Percentiles rank a stretch among this genome's conserved stretches.
Evolutionary conservation across 1,140 invertebrate species (phyloP).

Genomic region (Apis dorsata): DNA sequence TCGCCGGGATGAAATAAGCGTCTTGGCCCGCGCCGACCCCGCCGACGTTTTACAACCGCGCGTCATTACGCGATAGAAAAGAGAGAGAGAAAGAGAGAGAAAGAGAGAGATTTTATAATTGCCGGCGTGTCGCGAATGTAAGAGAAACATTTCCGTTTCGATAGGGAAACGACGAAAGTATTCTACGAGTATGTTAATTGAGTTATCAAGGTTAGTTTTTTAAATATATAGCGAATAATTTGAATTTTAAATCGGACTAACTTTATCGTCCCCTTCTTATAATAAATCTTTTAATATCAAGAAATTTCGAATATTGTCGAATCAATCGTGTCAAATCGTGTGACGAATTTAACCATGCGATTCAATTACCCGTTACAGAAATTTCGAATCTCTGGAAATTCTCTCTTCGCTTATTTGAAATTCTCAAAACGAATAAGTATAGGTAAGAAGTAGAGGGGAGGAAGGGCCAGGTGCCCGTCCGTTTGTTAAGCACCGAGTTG

Average conservation of each 20-base stretch:
- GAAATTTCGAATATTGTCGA: too few relatives aligned
- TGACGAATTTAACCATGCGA: too few relatives aligned
- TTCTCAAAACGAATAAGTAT: neutral
- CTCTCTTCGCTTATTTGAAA: neutral
- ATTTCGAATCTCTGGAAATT: too few relatives aligned
- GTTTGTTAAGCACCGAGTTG: slow-evolving; percentile 59
- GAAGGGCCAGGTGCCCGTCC: slow-evolving; percentile 57
- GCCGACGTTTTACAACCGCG: slow-evolving; percentile 28
- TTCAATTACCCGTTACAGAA: too few relatives aligned
- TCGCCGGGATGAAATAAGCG: slow-evolving; percentile 33
- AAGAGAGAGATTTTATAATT: slow-evolving; percentile 3
- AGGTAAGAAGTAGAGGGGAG: neutral
- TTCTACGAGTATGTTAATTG: neutral
- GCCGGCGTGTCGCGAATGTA: neutral
- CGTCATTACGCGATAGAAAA: neutral
- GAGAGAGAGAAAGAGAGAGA: neutral
- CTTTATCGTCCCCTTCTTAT: too few relatives aligned
- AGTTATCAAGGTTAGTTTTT: neutral
- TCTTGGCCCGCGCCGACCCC: neutral
- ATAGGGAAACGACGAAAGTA: neutral
- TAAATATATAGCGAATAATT: neutral
- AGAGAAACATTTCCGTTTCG: neutral
- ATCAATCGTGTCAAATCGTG: too few relatives aligned
- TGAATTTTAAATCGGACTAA: neutral
- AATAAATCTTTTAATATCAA: too few relatives aligned